Base-by-base conservation (phyloP, 2,888 invertebrate genomes). In the Drosophila rellima region DNA sequence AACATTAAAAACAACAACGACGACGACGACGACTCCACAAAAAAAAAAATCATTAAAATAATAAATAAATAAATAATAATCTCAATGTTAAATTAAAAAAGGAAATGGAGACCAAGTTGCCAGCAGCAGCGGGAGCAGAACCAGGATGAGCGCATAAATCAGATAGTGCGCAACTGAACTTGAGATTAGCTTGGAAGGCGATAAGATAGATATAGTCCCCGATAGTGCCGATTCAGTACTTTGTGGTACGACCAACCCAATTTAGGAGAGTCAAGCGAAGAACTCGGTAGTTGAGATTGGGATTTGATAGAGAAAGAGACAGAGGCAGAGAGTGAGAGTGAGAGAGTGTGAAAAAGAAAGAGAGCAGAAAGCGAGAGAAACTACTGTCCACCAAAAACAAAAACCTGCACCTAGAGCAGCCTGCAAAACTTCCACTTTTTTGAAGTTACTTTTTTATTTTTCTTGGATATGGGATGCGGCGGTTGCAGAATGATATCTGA, bases 131-230 rank as follows among this genome's bases (percentile, higher is more conserved):
- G 15, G 31, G 23, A 42, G 55, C 48, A 13, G 42, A 5, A 48
- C 62, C 79, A 82, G 80, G 82, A 80, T 75, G 82, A 61, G 60
- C 50, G 52, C 55, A 82, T 84, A 84, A 74, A 84, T 80, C 79
- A 80, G 50, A 40, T 18, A 50, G 54, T 57, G 33, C 20, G 42
- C 40, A 42, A 48, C 61, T 66, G 37, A 42, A 48, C 61, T 66
- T 65, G 42, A 79, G 82, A 76, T 82, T 76, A 71, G 61, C 64
- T 55, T n/a, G 6, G 26, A 44, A 33, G 39, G 39, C 35, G 78
- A 77, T 75, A 73, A 78, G 74, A 75, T 74, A 66, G 26, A 26
- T 26, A 29, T 10, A 26, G 52, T 39, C 48, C 17, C 18, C 26
- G 23, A 59, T 39, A 39, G 2, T 31, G 52, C n/a, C 40, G 50